A percentile compares a stretch with the other conserved stretches of the same genome.
phyloP scores from a whole-genome alignment of 2,888 invertebrate genomes.

The Sarcophaga subvicina region DNA sequence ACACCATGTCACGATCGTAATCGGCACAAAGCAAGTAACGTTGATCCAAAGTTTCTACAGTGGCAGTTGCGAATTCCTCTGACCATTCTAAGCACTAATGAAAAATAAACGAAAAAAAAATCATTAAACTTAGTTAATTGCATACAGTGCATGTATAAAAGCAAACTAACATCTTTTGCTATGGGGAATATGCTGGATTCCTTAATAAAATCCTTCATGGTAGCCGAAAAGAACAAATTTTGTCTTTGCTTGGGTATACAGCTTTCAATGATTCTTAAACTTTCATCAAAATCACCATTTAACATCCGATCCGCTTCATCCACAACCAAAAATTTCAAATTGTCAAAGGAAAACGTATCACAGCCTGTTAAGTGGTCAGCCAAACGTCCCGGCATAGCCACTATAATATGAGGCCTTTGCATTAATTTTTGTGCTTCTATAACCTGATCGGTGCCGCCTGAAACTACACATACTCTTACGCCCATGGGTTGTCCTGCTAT shows the following conservation, averaged over 20 bases:
- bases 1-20: constrained; percentile 95
- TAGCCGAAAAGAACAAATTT: constrained; percentile 96
- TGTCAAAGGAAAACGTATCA: constrained; percentile 90
- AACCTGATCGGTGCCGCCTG: constrained; percentile 98
- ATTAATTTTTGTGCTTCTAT: constrained; percentile 92
- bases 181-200: constrained; percentile 85
- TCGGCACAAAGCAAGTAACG: constrained; percentile 95
- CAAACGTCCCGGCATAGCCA: constrained; percentile 97
- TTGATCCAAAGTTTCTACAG: constrained; percentile 95
- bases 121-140: constrained; percentile 1
- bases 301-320: constrained; percentile 96
- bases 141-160: background rate
- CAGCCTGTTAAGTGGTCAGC: constrained; percentile 96
- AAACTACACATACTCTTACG: constrained; percentile 91
- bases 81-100: constrained; percentile 84
- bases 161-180: constrained; percentile 84
- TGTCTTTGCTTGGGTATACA: constrained; percentile 91
- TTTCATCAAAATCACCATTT: constrained; percentile 91
- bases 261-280: constrained; percentile 90
- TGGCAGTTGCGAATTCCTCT: constrained; percentile 88
- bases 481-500: constrained; percentile 95
- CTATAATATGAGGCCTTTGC: constrained; percentile 95
- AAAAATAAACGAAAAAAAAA: background rate
- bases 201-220: constrained; percentile 92
- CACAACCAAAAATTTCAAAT: constrained; percentile 92